A percentile compares a stretch with the other conserved stretches of the same genome.
These are phyloP conservation scores for Notospermus geniculatus DNA, from an alignment of 1,140 invertebrate genomes.

Conservation along the genomic window DNA sequence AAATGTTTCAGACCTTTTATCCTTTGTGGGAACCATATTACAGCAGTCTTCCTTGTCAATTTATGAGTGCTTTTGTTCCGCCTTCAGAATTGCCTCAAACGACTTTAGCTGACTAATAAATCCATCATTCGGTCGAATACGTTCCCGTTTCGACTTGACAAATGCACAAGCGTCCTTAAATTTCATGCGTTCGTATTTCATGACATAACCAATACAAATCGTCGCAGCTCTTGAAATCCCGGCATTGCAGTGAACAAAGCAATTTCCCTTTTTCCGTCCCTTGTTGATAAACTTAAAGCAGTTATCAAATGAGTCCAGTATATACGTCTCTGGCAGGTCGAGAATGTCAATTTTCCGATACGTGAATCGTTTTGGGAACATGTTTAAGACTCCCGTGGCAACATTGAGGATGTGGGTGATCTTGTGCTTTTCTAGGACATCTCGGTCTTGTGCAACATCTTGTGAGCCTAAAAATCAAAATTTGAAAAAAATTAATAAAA, in stretches of 20 bases:
- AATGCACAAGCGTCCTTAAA: slow-evolving; percentile 82
- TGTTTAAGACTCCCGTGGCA: slow-evolving; percentile 94
- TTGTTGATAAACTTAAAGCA: slow-evolving; percentile 91
- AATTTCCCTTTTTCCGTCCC: slow-evolving; percentile 66
- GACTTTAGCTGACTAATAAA: slow-evolving; percentile 91
- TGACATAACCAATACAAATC: slow-evolving; percentile 49
- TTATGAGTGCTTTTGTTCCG: no score
- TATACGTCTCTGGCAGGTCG: slow-evolving; percentile 92
- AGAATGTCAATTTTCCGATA: slow-evolving; percentile 93
- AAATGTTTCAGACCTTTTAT: no score
- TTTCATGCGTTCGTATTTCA: slow-evolving; percentile 88
- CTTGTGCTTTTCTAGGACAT: slow-evolving; percentile 79
- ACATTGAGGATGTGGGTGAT: slow-evolving; percentile 95
- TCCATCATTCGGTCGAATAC: slow-evolving; percentile 92
- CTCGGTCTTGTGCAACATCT: slow-evolving; percentile 74
- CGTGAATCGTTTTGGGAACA: slow-evolving; percentile 92
- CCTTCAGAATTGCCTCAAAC: slow-evolving; percentile 64
- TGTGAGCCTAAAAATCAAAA: slow-evolving; percentile 46
- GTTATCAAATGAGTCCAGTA: slow-evolving; percentile 91
- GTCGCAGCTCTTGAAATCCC: slow-evolving; percentile 48
- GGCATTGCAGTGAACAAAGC: slow-evolving; percentile 51
- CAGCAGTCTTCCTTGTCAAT: no score
- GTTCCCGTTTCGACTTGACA: slow-evolving; percentile 84
- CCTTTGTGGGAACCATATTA: no score
- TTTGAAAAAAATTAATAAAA: no score